Evolutionary conservation across 92 coral and sea anemone species (phyloP), one percentile per base, ranked within the genome.

Genomic region (Porites rus): DNA sequence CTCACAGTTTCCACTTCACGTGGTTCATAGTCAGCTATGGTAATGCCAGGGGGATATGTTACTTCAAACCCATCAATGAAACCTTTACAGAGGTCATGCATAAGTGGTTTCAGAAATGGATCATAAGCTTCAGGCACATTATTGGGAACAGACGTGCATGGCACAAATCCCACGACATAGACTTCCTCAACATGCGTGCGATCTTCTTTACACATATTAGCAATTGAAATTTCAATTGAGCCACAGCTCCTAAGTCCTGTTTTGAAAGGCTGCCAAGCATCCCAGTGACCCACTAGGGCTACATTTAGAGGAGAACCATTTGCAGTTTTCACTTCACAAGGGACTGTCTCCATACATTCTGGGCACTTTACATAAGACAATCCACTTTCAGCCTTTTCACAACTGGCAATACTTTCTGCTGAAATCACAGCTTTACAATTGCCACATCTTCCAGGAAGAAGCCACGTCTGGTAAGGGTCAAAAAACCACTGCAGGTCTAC

Each of bases 281-380:
- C 95, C 82, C 86, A 92, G 80, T 89, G 95, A 62, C 93, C 93
- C 38, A 92, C 74, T 65, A 88, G 79, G 24, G 95, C 95, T 50
- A 92, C 64, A 82, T 89, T 88, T 52, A 84, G 65, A 21, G 94
- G 89, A 62, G 91, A 88, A 16, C 94, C 94, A 28, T 58, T 75
- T n/a, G 86, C 76, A 51, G 43, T 76, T 78, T 87, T 83, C 46
- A 74, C 51, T 21, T 80, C 63, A 79, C 75, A 79, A 46, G 81
- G 80, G 88, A 88, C 79, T 60, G 69, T 65, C 62, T 75, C 72
- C 72, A 85, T 77, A 77, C 95, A 92, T 22, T 84, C 79, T 31
- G 95, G 90, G 63, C 91, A 92, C 65, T 81, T 91, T 3, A 89
- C 90, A 58, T 80, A 54, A 46, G 80, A 76, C 52, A 85, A 58